phyloP scores from a whole-genome alignment of 2,888 invertebrate genomes.

The Acanthosepion esculentum region DNA sequence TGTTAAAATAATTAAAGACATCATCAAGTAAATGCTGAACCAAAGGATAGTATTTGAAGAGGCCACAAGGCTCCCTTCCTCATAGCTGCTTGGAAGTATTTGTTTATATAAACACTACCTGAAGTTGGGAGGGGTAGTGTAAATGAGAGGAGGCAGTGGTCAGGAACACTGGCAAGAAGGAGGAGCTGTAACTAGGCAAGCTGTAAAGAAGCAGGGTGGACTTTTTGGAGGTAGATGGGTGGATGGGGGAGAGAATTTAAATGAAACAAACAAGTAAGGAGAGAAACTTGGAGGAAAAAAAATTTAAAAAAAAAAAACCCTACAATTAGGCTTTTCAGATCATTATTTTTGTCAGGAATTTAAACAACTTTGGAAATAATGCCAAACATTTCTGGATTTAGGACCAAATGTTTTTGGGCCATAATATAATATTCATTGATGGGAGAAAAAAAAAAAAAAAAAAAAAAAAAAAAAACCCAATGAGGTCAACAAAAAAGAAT shows the following conservation, averaged over 20 bases:
- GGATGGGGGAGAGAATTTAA: background rate
- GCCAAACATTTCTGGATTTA: too few species aligned
- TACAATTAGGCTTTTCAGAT: background rate
- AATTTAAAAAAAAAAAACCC: background rate
- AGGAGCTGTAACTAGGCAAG: background rate
- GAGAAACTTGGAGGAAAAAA: background rate
- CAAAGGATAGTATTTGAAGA: background rate
- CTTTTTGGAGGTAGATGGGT: background rate
- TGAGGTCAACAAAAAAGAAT: background rate
- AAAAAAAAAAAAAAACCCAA: background rate
- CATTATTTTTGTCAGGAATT: background rate
- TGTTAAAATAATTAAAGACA: background rate
- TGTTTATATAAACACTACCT: background rate
- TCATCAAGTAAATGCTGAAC: background rate
- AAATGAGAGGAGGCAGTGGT: background rate
- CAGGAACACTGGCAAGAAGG: background rate
- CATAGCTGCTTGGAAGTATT: conserved; percentile 12
- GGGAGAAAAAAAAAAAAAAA: background rate
- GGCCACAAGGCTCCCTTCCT: background rate
- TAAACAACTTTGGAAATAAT: background rate
- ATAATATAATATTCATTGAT: background rate
- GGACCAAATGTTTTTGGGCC: too few species aligned
- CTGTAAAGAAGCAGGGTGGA: background rate
- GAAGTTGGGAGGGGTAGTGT: background rate
- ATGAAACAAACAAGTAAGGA: background rate